Conservation (phyloP, 2,113 vertebrate genomes). For the Struthio camelus region DNA sequence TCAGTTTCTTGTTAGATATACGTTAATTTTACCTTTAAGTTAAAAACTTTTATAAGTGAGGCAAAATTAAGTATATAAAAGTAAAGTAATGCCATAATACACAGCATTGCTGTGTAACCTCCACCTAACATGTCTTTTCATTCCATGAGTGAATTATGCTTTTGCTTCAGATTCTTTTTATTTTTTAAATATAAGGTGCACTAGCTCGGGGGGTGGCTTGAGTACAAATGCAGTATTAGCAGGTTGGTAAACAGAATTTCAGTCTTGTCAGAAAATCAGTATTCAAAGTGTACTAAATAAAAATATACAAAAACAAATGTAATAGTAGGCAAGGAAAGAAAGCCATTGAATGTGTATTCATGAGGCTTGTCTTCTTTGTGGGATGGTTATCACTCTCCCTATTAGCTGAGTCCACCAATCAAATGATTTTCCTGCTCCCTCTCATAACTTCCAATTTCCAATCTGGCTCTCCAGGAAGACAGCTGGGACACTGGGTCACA, state of each 20-base stretch:
- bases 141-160: not conserved
- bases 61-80: not conserved
- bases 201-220: not conserved
- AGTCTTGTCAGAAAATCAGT: not conserved
- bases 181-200: not conserved
- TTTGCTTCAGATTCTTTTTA: not conserved
- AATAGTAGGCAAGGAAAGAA: not conserved
- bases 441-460: not conserved
- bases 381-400: not conserved
- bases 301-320: not conserved
- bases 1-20: not conserved
- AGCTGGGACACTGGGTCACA: not conserved
- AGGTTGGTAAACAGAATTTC: not conserved
- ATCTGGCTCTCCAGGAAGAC: not conserved
- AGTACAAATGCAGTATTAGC: not conserved
- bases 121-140: not conserved
- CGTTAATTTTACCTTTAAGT: not conserved
- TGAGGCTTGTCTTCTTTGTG: not conserved
- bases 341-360: not conserved
- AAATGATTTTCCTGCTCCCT: not conserved
- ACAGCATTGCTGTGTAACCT: not conserved
- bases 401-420: not conserved
- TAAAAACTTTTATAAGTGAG: not conserved
- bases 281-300: no score
- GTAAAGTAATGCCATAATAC: not conserved